Evolutionary conservation across 1,140 invertebrate genomes (phyloP).

Genomic region (Caerostris extrusa): DNA sequence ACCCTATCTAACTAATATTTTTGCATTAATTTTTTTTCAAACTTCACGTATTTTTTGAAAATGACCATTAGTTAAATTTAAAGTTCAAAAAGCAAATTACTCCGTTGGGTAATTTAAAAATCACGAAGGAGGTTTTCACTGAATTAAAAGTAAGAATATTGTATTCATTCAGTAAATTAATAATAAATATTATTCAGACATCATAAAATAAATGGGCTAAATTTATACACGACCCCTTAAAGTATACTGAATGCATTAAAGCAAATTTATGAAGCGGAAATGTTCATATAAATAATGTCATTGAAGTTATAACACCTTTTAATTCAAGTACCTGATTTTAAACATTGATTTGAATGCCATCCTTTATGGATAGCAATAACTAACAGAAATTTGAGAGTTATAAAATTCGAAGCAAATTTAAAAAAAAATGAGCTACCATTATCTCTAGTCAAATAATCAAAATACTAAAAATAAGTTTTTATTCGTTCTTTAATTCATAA

Average conservation of each 20-base stretch:
- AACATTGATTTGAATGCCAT: not conserved
- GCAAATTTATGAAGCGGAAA: not conserved
- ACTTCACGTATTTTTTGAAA: too few species aligned
- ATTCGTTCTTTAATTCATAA: not conserved
- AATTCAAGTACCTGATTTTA: not conserved
- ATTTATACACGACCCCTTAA: not conserved
- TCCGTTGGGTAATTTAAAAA: too few species aligned
- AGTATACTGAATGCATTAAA: not conserved
- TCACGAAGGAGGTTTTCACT: too few species aligned
- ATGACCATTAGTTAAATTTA: too few species aligned
- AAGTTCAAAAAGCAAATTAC: too few species aligned
- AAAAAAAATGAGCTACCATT: not conserved
- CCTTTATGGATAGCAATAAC: not conserved
- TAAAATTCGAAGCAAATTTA: not conserved
- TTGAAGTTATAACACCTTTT: not conserved
- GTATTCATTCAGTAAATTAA: not conserved
- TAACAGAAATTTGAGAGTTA: not conserved
- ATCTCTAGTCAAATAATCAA: not conserved
- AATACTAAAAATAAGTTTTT: not conserved
- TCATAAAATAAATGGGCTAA: not conserved
- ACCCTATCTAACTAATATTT: too few species aligned
- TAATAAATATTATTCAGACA: not conserved
- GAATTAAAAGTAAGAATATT: too few species aligned
- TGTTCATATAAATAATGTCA: not conserved
- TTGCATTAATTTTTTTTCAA: too few species aligned